A percentile compares a stretch with the other conserved stretches of the same genome.
Conservation (phyloP, 2,797 vertebrate genomes). For the Fratercula arctica region DNA sequence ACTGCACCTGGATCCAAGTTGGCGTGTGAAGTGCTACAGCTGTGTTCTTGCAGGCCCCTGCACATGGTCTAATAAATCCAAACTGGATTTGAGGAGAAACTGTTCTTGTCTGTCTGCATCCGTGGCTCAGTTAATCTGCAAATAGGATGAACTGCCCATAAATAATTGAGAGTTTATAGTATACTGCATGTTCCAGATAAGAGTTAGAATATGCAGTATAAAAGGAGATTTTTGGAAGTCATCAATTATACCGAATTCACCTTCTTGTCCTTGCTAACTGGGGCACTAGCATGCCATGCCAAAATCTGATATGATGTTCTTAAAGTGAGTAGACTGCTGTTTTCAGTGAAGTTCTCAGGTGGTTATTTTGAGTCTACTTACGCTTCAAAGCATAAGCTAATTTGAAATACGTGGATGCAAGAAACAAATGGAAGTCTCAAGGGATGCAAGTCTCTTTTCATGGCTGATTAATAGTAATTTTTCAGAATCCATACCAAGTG, state of each 20-base stretch:
- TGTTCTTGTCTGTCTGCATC: not conserved
- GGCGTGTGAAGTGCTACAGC: not conserved
- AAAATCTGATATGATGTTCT: not conserved
- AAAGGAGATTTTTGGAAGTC: not conserved
- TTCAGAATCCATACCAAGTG: not conserved
- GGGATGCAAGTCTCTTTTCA: not conserved
- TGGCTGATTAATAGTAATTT: not conserved
- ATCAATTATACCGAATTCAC: not conserved
- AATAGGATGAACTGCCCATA: constrained; percentile 27
- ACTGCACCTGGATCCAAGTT: constrained; percentile 10
- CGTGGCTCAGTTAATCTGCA: constrained; percentile 13
- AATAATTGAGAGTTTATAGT: constrained; percentile 29
- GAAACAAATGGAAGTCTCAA: not conserved
- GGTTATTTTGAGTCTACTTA: not conserved
- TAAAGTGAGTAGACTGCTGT: not conserved
- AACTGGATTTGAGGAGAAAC: constrained; percentile 15
- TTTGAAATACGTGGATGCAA: not conserved
- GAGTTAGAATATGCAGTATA: not conserved
- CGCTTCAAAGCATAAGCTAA: not conserved
- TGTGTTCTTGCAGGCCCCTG: constrained; percentile 26
- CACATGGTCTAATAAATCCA: not conserved
- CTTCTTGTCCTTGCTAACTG: constrained; percentile 9
- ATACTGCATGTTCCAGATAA: not conserved
- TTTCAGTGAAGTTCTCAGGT: not conserved
- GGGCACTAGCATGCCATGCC: not conserved